phyloP scores from a whole-genome alignment of 1,140 invertebrate genomes.

The Panulirus ornatus region DNA sequence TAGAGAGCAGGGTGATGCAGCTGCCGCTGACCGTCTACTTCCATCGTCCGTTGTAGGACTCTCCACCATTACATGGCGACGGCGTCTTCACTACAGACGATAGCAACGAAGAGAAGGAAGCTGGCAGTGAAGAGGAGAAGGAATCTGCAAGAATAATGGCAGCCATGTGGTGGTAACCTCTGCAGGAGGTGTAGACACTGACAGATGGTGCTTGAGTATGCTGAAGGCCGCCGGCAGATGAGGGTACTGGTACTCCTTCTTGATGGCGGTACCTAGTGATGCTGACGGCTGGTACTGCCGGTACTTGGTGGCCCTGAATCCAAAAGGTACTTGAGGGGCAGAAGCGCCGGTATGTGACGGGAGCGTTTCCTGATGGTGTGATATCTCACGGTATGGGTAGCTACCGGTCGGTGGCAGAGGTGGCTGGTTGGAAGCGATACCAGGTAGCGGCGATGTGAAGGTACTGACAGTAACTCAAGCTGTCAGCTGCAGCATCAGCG shows the following conservation, averaged over 20 bases:
- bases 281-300: not conserved
- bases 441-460: not conserved
- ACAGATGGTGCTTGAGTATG: not conserved
- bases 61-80: not conserved
- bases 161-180: slow-evolving; percentile 26
- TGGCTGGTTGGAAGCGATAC: not conserved
- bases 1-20: not conserved
- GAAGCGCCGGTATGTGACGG: no score
- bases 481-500: slow-evolving; percentile 23
- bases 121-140: not conserved
- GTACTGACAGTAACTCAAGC: not conserved
- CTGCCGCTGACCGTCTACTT: slow-evolving; percentile 26
- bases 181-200: not conserved
- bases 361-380: no score
- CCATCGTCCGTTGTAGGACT: slow-evolving; percentile 22
- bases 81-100: slow-evolving; percentile 12
- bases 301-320: not conserved
- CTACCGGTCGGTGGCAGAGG: not conserved
- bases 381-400: no score
- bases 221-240: no score
- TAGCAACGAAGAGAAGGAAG: not conserved
- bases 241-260: not conserved
- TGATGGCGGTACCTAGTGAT: not conserved
- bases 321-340: no score
- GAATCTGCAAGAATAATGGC: not conserved